Evolutionary conservation across 2,797 vertebrate species (phyloP).

Genomic region (Columba guinea): DNA sequence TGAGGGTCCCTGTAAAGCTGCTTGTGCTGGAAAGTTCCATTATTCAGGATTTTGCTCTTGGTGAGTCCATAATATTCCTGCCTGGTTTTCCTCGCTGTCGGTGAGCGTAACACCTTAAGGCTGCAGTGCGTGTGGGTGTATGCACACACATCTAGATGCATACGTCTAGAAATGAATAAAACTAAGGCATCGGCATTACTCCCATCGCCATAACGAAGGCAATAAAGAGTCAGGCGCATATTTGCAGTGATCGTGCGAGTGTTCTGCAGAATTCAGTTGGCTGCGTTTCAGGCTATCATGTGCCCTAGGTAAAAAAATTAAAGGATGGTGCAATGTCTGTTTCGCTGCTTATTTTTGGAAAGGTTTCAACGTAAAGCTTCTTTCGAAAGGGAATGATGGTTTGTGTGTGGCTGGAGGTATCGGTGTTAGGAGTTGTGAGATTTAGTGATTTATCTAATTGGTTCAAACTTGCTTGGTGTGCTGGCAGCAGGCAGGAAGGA

Average conservation of each 20-base stretch:
- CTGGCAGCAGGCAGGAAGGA: background rate
- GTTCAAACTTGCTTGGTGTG: slow-evolving; percentile 53
- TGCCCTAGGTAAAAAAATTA: slow-evolving; percentile 18
- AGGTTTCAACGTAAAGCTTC: background rate
- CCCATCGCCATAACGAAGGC: background rate
- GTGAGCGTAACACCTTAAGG: background rate
- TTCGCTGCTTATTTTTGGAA: background rate
- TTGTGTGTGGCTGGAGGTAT: background rate
- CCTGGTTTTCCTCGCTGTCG: background rate
- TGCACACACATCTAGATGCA: background rate
- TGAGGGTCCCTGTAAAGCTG: slow-evolving; percentile 9
- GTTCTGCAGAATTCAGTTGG: slow-evolving; percentile 24
- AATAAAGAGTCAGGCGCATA: background rate
- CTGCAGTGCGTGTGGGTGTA: background rate
- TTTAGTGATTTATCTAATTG: slow-evolving; percentile 30
- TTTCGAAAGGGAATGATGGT: background rate
- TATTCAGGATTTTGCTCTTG: slow-evolving; percentile 36
- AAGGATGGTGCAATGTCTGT: slow-evolving; percentile 20
- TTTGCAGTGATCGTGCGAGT: background rate
- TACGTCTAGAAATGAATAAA: fast-evolving
- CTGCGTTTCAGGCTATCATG: slow-evolving; percentile 34
- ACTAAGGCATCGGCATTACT: background rate
- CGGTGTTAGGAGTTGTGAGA: background rate
- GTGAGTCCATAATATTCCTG: background rate
- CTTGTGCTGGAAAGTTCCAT: slow-evolving; percentile 65